phyloP scores from a whole-genome alignment of 2,888 invertebrate genomes.

The Philereme vetulata region DNA sequence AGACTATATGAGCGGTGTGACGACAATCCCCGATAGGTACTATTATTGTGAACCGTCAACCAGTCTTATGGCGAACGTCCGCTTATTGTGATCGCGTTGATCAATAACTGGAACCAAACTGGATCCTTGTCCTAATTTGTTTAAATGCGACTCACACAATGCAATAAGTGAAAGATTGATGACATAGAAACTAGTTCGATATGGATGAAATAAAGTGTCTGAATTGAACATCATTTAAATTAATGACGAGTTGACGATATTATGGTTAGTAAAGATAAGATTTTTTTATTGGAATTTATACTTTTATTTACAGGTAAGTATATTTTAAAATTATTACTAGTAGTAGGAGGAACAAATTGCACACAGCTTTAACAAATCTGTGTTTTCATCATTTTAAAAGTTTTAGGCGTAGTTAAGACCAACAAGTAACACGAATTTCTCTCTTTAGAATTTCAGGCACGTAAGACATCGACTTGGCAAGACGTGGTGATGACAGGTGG shows the following conservation, averaged over 20 bases:
- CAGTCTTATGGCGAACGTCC: constrained; percentile 67
- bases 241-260: not conserved
- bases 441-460: not conserved
- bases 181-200: constrained; percentile 9
- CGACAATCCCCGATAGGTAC: constrained; percentile 55
- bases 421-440: not conserved
- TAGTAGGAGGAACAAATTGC: too few species aligned
- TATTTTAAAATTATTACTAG: too few species aligned
- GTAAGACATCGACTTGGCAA: constrained; percentile 9
- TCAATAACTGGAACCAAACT: constrained; percentile 59
- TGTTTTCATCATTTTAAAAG: too few species aligned
- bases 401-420: too few species aligned
- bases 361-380: too few species aligned
- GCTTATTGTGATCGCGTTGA: constrained; percentile 73
- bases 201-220: constrained; percentile 8
- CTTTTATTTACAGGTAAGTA: too few species aligned
- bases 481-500: too few species aligned
- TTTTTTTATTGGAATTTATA: too few species aligned
- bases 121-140: constrained; percentile 67
- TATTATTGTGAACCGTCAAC: constrained; percentile 57
- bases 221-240: constrained; percentile 5
- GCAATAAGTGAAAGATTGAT: constrained; percentile 34
- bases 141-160: constrained; percentile 32
- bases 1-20: constrained; percentile 43
- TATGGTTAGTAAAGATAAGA: too few species aligned